Conservation (phyloP, 2,888 invertebrate genomes). For the Rhagonycha fulva region DNA sequence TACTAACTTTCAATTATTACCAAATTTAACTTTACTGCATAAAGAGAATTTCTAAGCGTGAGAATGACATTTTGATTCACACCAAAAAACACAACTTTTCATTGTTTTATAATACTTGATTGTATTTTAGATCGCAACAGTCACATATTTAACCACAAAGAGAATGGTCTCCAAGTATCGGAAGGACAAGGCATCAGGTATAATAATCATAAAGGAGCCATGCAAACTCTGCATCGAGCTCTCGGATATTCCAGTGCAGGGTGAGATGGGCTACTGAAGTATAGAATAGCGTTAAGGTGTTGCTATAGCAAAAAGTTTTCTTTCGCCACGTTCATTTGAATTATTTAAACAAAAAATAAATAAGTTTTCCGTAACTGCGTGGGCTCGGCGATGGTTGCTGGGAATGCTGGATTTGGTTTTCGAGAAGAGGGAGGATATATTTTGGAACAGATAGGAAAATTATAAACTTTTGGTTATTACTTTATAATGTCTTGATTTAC, state of each 20-base stretch:
- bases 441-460: not conserved
- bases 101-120: constrained; percentile 3
- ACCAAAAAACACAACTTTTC: not conserved
- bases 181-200: constrained; percentile 52
- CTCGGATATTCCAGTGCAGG: constrained; percentile 48
- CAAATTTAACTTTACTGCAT: not conserved
- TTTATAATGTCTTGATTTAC: no score
- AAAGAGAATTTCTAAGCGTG: not conserved
- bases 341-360: not conserved
- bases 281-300: constrained; percentile 8
- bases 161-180: constrained; percentile 62
- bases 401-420: not conserved
- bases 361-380: no score
- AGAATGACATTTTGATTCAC: not conserved
- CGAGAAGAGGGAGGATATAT: not conserved
- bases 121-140: constrained; percentile 57
- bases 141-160: constrained; percentile 75
- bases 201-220: constrained; percentile 53
- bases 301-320: not conserved
- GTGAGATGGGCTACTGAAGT: constrained; percentile 39
- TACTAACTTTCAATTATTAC: not conserved
- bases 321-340: not conserved
- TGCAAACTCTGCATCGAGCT: constrained; percentile 52
- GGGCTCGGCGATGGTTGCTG: no score
- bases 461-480: no score